Evolutionary conservation across 2,797 vertebrate genomes (phyloP).

Genomic region (Craterocephalus amniculus): DNA sequence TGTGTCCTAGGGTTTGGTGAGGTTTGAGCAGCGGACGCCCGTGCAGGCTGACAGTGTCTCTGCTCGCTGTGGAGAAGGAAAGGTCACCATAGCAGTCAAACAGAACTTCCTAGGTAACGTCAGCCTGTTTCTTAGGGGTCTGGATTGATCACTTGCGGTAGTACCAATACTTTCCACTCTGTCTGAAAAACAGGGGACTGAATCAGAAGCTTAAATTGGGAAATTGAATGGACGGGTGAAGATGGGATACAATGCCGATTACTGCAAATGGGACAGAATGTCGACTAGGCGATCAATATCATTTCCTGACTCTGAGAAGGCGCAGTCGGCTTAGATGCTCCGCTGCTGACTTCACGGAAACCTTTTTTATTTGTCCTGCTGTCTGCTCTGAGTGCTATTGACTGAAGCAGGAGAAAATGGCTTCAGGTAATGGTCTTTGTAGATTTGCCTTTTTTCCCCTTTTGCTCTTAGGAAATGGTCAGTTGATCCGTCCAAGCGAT

Average conservation of each 20-base stretch:
- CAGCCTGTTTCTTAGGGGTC: neutral
- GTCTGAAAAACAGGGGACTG: constrained; percentile 15
- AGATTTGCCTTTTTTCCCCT: neutral
- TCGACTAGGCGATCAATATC: constrained; percentile 45
- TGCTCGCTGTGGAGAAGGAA: constrained; percentile 56
- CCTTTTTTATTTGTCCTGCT: constrained; percentile 48
- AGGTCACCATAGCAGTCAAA: constrained; percentile 67
- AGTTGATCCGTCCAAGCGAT: constrained; percentile 61
- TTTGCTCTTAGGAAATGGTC: constrained; percentile 63
- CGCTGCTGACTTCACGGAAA: constrained; percentile 37
- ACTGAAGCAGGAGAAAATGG: constrained; percentile 29
- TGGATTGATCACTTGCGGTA: constrained; percentile 14
- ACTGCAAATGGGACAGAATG: constrained; percentile 52
- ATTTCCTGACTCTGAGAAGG: constrained; percentile 40
- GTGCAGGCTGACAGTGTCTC: constrained; percentile 55
- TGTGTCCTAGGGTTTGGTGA: constrained; percentile 38
- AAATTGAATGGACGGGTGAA: constrained; percentile 31
- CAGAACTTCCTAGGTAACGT: constrained; percentile 74
- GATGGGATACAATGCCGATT: constrained; percentile 48
- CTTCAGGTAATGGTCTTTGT: constrained; percentile 40
- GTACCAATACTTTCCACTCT: constrained; percentile 5
- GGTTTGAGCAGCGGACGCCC: constrained; percentile 28
- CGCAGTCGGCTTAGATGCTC: constrained; percentile 7
- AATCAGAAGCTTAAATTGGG: constrained; percentile 31
- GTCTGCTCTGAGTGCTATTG: constrained; percentile 53